Percentiles rank a stretch among this genome's conserved stretches.
Conservation (phyloP, 2,797 vertebrate species). For the Leucoraja ocellata region DNA sequence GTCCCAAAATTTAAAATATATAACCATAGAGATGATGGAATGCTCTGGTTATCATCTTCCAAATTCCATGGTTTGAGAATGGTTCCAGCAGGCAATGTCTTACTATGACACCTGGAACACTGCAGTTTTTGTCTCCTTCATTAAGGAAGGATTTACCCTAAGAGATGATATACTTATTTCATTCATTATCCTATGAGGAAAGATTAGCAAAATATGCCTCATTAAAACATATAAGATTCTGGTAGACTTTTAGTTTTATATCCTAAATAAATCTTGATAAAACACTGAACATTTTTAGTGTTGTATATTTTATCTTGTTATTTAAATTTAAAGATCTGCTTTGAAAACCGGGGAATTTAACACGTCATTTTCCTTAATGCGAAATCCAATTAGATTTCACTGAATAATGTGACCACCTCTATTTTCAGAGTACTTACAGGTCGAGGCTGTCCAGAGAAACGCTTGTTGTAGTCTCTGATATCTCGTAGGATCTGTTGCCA, state of each 20-base stretch:
- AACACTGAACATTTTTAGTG: background rate
- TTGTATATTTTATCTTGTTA: background rate
- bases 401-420: background rate
- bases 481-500: slow-evolving; percentile 57
- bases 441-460: slow-evolving; percentile 69
- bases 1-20: no score
- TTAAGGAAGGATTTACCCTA: no score
- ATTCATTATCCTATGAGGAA: no score
- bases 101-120: no score
- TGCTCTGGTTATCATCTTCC: background rate
- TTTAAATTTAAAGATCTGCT: background rate
- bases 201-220: no score
- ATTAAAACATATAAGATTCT: no score
- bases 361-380: background rate
- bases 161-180: no score
- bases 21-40: background rate
- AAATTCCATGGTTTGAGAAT: no score
- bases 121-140: no score
- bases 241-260: no score
- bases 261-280: background rate
- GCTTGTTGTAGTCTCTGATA: slow-evolving; percentile 72
- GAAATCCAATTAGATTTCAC: background rate
- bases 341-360: background rate
- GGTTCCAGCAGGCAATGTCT: no score
- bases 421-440: slow-evolving; percentile 51